Evolutionary conservation across 2,113 vertebrate genomes (phyloP).

Genomic region (Sprattus sprattus): DNA sequence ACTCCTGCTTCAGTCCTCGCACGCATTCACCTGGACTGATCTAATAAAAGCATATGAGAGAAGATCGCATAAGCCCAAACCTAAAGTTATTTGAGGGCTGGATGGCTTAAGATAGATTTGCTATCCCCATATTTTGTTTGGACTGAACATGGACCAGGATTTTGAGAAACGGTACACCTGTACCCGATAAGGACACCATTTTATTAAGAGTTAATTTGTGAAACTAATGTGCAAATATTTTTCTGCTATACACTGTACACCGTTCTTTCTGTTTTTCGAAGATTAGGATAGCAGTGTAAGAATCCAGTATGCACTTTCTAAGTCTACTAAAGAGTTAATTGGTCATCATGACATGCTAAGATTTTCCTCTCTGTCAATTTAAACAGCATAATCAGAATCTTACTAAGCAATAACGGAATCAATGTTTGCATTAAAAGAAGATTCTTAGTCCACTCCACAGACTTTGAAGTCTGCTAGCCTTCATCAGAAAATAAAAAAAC

Average conservation of each 20-base stretch:
- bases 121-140: background rate
- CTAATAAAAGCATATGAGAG: background rate
- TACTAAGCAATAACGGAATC: too few relatives aligned
- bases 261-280: too few relatives aligned
- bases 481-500: too few relatives aligned
- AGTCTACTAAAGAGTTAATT: too few relatives aligned
- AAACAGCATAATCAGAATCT: too few relatives aligned
- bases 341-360: too few relatives aligned
- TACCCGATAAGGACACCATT: background rate
- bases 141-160: too few relatives aligned
- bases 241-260: background rate
- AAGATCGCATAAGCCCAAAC: background rate
- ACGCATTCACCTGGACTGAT: background rate
- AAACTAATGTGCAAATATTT: background rate
- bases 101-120: background rate
- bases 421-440: too few relatives aligned
- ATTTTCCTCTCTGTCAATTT: too few relatives aligned
- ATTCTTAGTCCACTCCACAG: too few relatives aligned
- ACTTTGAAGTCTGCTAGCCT: too few relatives aligned
- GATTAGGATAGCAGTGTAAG: background rate
- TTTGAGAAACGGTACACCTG: background rate
- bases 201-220: background rate
- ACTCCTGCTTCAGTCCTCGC: background rate
- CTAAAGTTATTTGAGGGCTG: background rate
- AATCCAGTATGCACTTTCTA: too few relatives aligned